These are phyloP conservation scores for Drosophila obscura DNA, from an alignment of 1,140 invertebrate genomes.

Conservation along the genomic window DNA sequence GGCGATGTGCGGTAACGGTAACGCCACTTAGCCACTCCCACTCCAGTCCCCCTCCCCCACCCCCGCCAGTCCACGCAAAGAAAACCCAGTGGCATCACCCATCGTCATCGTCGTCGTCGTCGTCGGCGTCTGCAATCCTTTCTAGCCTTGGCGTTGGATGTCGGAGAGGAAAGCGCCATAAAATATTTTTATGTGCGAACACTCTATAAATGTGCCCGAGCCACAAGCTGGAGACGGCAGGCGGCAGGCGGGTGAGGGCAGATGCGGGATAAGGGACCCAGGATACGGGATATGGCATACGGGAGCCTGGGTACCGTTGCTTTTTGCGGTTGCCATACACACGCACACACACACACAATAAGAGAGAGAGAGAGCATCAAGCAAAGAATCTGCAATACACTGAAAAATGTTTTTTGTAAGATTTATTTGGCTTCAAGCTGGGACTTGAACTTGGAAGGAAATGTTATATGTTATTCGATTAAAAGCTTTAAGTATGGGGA, in stretches of 20 bases:
- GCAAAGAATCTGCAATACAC: conserved; percentile 10
- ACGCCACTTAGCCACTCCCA: conserved; percentile 72
- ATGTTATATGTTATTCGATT: too few relatives aligned
- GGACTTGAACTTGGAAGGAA: too few relatives aligned
- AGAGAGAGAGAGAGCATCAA: not conserved
- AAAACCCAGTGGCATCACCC: not conserved
- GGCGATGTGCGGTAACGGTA: conserved; percentile 83
- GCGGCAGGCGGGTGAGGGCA: too few relatives aligned
- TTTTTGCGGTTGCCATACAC: conserved; percentile 49
- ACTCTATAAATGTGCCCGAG: conserved; percentile 75
- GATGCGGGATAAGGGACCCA: conserved; percentile 21
- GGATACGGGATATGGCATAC: conserved; percentile 10
- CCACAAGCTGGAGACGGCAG: conserved; percentile 6
- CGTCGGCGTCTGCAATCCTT: conserved; percentile 72
- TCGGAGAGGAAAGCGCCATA: conserved; percentile 73
- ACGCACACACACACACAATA: not conserved
- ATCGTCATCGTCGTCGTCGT: conserved; percentile 36
- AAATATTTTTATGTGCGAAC: conserved; percentile 84
- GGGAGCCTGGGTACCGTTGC: conserved; percentile 25
- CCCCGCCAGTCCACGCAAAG: not conserved
- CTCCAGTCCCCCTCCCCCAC: not conserved
- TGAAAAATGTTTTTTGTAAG: not conserved
- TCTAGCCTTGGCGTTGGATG: conserved; percentile 37
- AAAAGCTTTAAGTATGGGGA: too few relatives aligned
- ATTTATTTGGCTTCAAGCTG: too few relatives aligned